A percentile compares a stretch with the other conserved stretches of the same genome.
phyloP scores from a whole-genome alignment of 2,797 vertebrate species.

The Rhinella marina region DNA sequence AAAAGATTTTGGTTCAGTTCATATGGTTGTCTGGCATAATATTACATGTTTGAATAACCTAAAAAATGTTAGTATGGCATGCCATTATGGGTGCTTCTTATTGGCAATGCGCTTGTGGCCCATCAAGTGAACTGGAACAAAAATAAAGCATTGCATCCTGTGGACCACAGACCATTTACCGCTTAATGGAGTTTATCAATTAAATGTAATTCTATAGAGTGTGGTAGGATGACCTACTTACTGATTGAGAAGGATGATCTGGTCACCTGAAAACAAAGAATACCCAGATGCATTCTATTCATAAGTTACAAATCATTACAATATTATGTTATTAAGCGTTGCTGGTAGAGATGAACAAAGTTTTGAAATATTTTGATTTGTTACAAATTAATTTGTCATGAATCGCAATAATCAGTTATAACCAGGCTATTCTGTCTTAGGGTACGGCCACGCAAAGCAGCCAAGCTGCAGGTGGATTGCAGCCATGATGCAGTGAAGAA shows the following conservation, averaged over 20 bases:
- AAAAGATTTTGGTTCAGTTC: not conserved
- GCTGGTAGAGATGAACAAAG: too few species aligned
- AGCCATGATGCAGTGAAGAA: too few species aligned
- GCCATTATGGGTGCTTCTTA: too few species aligned
- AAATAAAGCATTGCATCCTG: constrained; percentile 10
- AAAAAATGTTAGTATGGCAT: not conserved
- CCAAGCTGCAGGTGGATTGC: too few species aligned
- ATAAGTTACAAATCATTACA: not conserved
- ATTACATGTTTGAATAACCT: not conserved
- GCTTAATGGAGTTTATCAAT: constrained; percentile 15
- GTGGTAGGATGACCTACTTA: not conserved
- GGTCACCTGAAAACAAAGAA: not conserved
- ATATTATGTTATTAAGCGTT: too few species aligned
- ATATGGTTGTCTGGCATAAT: not conserved
- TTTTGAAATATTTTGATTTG: too few species aligned
- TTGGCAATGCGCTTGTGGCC: not conserved
- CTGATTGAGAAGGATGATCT: not conserved
- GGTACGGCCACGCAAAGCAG: too few species aligned
- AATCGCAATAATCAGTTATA: too few species aligned
- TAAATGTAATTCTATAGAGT: constrained; percentile 11
- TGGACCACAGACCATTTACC: not conserved
- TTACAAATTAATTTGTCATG: too few species aligned
- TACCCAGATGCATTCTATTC: not conserved
- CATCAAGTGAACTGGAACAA: constrained; percentile 3
- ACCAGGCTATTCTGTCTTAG: too few species aligned